Evolutionary conservation across 2,797 vertebrate genomes (phyloP), one percentile per base, ranked within the genome.

Genomic region (Poecile montanus): DNA sequence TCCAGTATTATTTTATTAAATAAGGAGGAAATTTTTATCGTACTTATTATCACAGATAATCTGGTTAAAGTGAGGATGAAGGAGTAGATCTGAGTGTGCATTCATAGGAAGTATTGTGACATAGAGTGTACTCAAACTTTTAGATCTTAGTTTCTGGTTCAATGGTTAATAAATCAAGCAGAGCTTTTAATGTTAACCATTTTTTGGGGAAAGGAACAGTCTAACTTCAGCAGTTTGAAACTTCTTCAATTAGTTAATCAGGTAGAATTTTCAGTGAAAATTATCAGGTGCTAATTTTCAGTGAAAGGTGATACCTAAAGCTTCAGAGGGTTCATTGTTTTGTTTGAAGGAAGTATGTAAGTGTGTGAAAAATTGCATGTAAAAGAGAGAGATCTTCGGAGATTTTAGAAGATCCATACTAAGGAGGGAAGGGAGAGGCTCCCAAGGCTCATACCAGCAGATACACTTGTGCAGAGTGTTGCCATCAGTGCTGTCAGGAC

Each of bases 1-100:
- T 57, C 63, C 72, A 89, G 56, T 10, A 44, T 67, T 91, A 75
- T 78, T 93, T 94, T 81, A 88, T 62, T 75, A 84, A 94, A 91
- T 66, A 93, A 76, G 44, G 34, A 89, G 13, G 34, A 79, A 93
- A 67, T 66, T n/a, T 42, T 78, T 91, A 85, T 65, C 44, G 54
- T 90, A 26, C 81, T 66, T 86, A 77, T 56, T 91, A 18, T 89
- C 45, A 48, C 4, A 86, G 70, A 48, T 53, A 38, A 62, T 68
- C 83, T 72, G 30, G 23, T 68, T 86, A 29, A 93, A 76, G 26
- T 44, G 22, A 30, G 26, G 36, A 44, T 16, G 54, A 77, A 91
- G 36, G 40, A 75, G 22, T 25, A 81, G 50, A 13, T 72, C 78
- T 66, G 73, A 19, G 25, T 72, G 11, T 38, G 44, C 44, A 21